Evolutionary conservation across 2,113 vertebrate species (phyloP).

Genomic region (Charina bottae): DNA sequence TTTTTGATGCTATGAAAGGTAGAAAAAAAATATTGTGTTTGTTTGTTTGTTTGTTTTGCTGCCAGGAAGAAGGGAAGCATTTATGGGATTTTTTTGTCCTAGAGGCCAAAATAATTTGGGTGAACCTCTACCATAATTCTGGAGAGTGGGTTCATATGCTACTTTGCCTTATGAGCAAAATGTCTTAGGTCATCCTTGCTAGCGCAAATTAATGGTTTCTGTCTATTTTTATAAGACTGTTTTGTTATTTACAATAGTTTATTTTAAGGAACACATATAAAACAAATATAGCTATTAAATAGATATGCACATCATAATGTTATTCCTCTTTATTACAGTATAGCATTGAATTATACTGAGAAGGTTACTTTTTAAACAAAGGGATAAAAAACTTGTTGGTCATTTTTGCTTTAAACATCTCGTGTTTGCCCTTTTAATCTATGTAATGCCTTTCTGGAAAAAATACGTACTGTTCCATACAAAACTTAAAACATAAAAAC

Average conservation of each 20-base stretch:
- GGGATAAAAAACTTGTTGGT: background rate
- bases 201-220: background rate
- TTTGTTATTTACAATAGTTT: background rate
- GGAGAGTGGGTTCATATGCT: background rate
- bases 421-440: background rate
- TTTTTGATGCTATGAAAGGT: background rate
- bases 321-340: background rate
- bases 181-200: background rate
- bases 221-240: background rate
- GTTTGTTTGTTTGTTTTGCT: background rate
- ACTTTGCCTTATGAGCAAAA: background rate
- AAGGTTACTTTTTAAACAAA: background rate
- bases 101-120: background rate
- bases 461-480: background rate
- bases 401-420: background rate
- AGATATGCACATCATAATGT: background rate
- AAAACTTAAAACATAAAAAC: background rate
- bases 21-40: background rate
- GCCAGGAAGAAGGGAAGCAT: background rate
- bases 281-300: background rate
- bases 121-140: background rate
- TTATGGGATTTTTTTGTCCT: background rate
- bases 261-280: background rate
- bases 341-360: background rate
- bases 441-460: background rate